Evolutionary conservation across 2,888 invertebrate species (phyloP).

Genomic region (Pristionchus japonicus): DNA sequence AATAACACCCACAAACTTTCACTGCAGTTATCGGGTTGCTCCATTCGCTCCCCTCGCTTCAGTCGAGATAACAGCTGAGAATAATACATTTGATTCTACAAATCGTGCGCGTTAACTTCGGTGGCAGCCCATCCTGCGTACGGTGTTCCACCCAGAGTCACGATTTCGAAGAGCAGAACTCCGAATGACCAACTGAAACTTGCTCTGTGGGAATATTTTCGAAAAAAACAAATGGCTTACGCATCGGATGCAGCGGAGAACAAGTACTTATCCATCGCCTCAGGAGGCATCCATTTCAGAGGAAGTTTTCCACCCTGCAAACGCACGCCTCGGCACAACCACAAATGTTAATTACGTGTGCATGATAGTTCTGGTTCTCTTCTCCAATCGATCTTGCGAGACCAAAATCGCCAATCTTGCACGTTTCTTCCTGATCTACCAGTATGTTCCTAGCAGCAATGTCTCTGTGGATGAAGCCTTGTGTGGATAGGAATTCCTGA

Average conservation of each 20-base stretch:
- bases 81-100: not conserved
- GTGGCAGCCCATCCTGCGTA: constrained; percentile 1
- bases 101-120: too few relatives aligned
- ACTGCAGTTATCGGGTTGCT: not conserved
- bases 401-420: constrained; percentile 31
- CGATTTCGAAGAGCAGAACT: not conserved
- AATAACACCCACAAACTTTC: not conserved
- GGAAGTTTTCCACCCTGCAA: constrained; percentile 40
- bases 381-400: not conserved
- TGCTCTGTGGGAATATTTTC: not conserved
- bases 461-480: constrained; percentile 38
- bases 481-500: not conserved
- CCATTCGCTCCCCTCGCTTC: not conserved
- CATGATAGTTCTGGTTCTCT: not conserved
- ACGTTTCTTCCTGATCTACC: constrained; percentile 2
- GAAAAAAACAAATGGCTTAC: not conserved
- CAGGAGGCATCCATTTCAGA: constrained; percentile 21
- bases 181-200: constrained; percentile 31
- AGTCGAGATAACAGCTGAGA: not conserved
- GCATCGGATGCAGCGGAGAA: constrained; percentile 21
- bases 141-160: not conserved
- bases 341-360: not conserved
- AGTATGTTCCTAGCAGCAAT: constrained; percentile 36
- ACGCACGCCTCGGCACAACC: too few relatives aligned
- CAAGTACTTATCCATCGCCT: not conserved